phyloP scores from a whole-genome alignment of 2,888 invertebrate species.

The Drosophila maculinotata region DNA sequence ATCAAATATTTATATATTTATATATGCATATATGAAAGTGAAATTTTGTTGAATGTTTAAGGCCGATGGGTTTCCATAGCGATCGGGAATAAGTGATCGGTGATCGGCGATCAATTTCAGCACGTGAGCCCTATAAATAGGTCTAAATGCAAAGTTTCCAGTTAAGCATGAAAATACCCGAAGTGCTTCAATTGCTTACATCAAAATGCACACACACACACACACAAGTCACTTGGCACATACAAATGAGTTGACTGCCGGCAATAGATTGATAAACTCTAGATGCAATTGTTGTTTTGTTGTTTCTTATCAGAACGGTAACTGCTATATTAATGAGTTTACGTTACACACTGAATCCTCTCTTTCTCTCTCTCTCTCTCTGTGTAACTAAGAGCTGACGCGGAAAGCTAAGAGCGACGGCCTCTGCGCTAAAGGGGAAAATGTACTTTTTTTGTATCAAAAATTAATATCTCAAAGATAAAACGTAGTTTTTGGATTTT shows the following conservation, averaged over 20 bases:
- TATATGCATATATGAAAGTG: constrained; percentile 20
- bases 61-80: not conserved
- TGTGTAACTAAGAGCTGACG: constrained; percentile 9
- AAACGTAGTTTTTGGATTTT: no score
- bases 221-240: not conserved
- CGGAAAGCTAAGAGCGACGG: constrained; percentile 2
- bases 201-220: constrained; percentile 10
- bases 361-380: not conserved
- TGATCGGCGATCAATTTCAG: not conserved
- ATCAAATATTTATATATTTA: constrained; percentile 8
- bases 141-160: constrained; percentile 21
- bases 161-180: constrained; percentile 53
- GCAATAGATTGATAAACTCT: constrained; percentile 69
- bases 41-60: constrained; percentile 2
- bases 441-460: not conserved
- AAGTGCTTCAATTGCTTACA: constrained; percentile 34
- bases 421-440: not conserved
- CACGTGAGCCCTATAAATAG: constrained; percentile 54
- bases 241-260: constrained; percentile 39
- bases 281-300: constrained; percentile 46
- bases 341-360: constrained; percentile 18
- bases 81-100: not conserved
- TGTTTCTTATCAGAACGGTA: constrained; percentile 60
- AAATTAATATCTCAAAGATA: no score
- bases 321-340: constrained; percentile 51